Conservation (phyloP, 2,113 vertebrate genomes). For the Uria aalge region DNA sequence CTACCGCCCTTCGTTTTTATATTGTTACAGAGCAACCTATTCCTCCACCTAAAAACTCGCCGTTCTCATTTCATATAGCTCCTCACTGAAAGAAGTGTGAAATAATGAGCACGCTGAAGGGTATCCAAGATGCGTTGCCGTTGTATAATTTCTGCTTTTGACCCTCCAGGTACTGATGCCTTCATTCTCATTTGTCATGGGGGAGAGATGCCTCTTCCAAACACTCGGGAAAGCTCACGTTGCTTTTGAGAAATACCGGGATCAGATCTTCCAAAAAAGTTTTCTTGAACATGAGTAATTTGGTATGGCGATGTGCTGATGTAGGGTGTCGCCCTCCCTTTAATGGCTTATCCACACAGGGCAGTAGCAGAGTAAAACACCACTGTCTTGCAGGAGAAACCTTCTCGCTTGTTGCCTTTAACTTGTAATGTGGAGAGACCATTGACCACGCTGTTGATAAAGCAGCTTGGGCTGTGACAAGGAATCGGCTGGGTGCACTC, state of each 20-base stretch:
- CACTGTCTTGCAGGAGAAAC: background rate
- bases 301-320: background rate
- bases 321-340: background rate
- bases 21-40: background rate
- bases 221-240: background rate
- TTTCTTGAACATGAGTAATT: background rate
- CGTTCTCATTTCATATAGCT: background rate
- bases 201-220: background rate
- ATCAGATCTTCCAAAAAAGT: background rate
- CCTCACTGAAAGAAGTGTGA: background rate
- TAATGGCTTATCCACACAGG: background rate
- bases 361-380: background rate
- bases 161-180: background rate
- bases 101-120: background rate
- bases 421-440: background rate
- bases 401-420: background rate
- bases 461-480: background rate
- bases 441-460: background rate
- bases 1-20: conserved; percentile 11
- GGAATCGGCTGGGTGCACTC: background rate
- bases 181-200: accelerated
- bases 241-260: background rate
- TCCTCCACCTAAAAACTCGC: background rate
- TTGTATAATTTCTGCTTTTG: background rate
- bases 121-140: background rate